phyloP scores from a whole-genome alignment of 2,113 vertebrate genomes.

The Takifugu flavidus region DNA sequence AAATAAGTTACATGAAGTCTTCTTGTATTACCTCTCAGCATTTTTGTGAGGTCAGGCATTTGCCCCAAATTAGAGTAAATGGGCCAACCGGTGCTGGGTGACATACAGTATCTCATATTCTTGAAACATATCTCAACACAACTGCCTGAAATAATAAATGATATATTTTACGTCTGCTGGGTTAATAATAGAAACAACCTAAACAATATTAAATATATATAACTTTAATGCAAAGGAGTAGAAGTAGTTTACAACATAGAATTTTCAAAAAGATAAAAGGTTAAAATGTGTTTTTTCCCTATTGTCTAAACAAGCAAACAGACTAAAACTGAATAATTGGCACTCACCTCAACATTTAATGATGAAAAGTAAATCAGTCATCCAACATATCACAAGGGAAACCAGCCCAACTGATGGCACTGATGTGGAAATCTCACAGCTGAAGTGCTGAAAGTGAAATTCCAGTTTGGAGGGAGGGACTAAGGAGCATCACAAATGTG shows the following conservation, averaged over 20 bases:
- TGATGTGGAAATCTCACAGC: constrained; percentile 25
- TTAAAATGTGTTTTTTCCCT: too few relatives aligned
- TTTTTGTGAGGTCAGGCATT: constrained; percentile 39
- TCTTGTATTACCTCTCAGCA: constrained; percentile 55
- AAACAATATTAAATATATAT: too few relatives aligned
- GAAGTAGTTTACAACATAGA: too few relatives aligned
- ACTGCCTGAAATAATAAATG: constrained; percentile 12
- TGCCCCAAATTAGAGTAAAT: constrained; percentile 53
- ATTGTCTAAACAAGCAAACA: background rate
- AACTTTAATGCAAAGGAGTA: too few relatives aligned
- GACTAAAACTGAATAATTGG: background rate
- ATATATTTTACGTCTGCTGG: too few relatives aligned
- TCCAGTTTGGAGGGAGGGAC: constrained; percentile 60
- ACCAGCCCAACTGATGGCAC: constrained; percentile 4
- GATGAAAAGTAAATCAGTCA: constrained; percentile 1
- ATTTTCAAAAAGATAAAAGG: too few relatives aligned
- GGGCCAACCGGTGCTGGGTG: constrained; percentile 30
- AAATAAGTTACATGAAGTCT: constrained; percentile 51
- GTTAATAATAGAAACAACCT: too few relatives aligned
- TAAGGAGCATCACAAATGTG: constrained; percentile 18
- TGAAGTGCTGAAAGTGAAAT: constrained; percentile 24
- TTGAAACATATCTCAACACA: background rate
- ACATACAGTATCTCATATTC: constrained; percentile 27
- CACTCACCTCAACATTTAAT: constrained; percentile 32
- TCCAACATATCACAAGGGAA: constrained; percentile 1